Percentiles rank a stretch among this genome's conserved stretches.
Conservation (phyloP, 2,113 vertebrate species). For the Furnarius figulus region DNA sequence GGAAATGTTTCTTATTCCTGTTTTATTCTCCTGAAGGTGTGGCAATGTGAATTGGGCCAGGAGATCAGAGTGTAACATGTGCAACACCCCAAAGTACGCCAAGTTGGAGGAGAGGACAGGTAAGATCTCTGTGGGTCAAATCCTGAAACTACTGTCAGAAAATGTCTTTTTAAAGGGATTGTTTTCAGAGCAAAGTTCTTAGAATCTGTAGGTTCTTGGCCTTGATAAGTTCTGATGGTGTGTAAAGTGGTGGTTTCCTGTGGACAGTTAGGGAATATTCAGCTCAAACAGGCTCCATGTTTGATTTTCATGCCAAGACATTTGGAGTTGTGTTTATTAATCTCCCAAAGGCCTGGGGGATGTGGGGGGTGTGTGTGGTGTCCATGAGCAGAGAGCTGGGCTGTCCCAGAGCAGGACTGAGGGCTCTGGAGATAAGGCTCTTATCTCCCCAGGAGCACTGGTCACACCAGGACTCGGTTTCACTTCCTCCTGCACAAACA, state of each 20-base stretch:
- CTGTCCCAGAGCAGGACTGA: not conserved
- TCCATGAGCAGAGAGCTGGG: fast-evolving
- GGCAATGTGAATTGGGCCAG: conserved; percentile 99
- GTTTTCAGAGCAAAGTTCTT: not conserved
- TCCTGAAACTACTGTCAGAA: not conserved
- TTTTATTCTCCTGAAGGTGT: conserved; percentile 77
- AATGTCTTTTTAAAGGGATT: too few species aligned
- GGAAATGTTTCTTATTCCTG: not conserved
- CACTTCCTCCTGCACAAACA: not conserved
- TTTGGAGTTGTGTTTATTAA: not conserved
- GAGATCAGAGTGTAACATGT: conserved; percentile 98
- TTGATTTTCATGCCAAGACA: fast-evolving
- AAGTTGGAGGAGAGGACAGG: conserved; percentile 98
- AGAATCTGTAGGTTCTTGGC: fast-evolving
- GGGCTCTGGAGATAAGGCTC: not conserved
- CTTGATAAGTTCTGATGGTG: fast-evolving
- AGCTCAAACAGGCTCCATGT: fast-evolving
- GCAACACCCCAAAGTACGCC: conserved; percentile 97
- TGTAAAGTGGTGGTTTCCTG: not conserved
- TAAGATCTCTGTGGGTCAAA: conserved; percentile 10
- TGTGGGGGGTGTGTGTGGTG: too few species aligned
- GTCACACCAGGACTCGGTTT: not conserved
- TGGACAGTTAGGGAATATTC: fast-evolving
- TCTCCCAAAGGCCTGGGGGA: not conserved
- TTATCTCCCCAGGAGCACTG: not conserved